phyloP scores from a whole-genome alignment of 2,113 vertebrate species.

The Aegithalos caudatus region DNA sequence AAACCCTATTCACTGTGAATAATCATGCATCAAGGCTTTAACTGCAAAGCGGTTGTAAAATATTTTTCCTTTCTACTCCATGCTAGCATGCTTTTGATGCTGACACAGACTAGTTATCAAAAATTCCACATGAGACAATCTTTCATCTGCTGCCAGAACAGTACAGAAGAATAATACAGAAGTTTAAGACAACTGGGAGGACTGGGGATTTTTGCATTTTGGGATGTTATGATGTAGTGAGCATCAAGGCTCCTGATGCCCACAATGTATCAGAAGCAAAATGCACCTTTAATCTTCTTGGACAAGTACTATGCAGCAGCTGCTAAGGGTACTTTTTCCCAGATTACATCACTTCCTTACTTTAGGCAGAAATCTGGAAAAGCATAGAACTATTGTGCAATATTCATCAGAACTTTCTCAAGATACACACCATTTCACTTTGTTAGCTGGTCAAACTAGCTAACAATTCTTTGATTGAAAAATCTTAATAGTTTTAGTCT shows the following conservation, averaged over 20 bases:
- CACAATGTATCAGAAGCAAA: background rate
- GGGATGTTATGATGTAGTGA: background rate
- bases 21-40: constrained; percentile 65
- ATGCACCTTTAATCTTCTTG: background rate
- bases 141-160: background rate
- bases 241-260: background rate
- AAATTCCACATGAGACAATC: constrained; percentile 30
- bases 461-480: background rate
- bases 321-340: background rate
- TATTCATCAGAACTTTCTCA: background rate
- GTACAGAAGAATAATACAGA: background rate
- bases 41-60: background rate
- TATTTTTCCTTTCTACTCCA: constrained; percentile 46
- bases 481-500: background rate
- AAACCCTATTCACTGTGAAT: constrained; percentile 58
- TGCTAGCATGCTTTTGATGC: background rate
- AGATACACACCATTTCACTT: background rate
- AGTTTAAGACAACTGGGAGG: background rate
- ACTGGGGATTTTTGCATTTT: rapidly evolving
- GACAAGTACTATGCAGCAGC: background rate
- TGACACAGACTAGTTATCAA: constrained; percentile 57
- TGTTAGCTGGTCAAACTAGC: background rate
- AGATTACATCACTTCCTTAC: background rate
- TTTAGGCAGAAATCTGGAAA: background rate
- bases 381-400: background rate